A percentile compares a stretch with the other conserved stretches of the same genome.
Evolutionary conservation across 1,140 invertebrate genomes (phyloP).

Genomic region (Thereuonema tuberculata): DNA sequence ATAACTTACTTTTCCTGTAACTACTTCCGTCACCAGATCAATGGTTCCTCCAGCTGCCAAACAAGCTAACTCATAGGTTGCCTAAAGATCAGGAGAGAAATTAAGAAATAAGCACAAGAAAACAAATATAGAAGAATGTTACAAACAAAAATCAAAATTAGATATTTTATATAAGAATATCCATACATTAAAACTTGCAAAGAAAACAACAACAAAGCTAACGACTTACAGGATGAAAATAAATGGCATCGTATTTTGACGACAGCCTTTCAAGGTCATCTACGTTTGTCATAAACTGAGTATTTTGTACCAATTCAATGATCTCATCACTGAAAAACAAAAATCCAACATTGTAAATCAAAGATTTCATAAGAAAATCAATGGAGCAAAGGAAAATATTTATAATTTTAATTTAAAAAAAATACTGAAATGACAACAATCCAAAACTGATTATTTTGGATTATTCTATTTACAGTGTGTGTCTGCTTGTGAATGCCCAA

Average conservation of each 20-base stretch:
- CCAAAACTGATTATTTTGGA: too few species aligned
- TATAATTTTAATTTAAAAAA: not conserved
- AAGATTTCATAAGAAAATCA: too few species aligned
- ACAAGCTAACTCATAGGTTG: constrained; percentile 59
- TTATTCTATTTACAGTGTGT: too few species aligned
- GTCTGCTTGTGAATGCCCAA: too few species aligned
- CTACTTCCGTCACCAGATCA: constrained; percentile 57
- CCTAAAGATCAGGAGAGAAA: constrained; percentile 37
- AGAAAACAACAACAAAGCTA: too few species aligned
- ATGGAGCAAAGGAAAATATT: not conserved
- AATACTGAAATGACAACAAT: too few species aligned
- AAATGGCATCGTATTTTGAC: constrained; percentile 69
- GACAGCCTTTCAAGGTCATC: constrained; percentile 51
- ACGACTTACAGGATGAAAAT: constrained; percentile 60
- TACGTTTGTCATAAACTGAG: constrained; percentile 40
- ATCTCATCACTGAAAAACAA: constrained; percentile 43
- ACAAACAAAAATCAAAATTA: constrained; percentile 5
- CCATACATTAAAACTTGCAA: too few species aligned
- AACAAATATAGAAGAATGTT: not conserved
- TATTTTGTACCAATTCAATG: constrained; percentile 48
- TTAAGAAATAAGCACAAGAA: constrained; percentile 6
- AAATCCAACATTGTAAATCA: not conserved
- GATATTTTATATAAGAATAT: constrained; percentile 6
- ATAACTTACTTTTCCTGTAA: constrained; percentile 50
- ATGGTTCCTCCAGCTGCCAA: constrained; percentile 64